Evolutionary conservation across 2,797 vertebrate species (phyloP), one percentile per base, ranked within the genome.

Genomic region (Florisuga fusca): DNA sequence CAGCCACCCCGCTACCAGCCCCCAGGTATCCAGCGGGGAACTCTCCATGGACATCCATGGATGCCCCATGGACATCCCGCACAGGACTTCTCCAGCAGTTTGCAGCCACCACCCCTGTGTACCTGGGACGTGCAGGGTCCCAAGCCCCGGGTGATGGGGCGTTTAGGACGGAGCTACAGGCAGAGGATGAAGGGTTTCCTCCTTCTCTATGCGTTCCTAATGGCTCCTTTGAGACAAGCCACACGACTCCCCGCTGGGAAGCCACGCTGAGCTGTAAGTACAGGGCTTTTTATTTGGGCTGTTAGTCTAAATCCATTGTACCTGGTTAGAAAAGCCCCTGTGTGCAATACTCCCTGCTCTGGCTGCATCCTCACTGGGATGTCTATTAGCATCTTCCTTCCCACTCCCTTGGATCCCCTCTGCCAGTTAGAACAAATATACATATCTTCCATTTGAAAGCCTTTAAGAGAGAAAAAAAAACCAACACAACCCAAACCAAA

Each of bases 251-350:
- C 89, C 10, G 36, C 91, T 64, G 85, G 69, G 91, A 96, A 96
- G 43, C 91, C 91, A 93, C 48, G 3, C 73, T 88, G 85, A 94
- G 85, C 90, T 86, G 94, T 96, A 91, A 96, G 95, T 96, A 95
- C 91, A 91, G 96, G 87, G 83, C 2, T 94, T 94, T 93, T 94
- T 90, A 81, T 96, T 90, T 54, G 87, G 73, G 5, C 73, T 51
- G 62, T 91, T 91, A 84, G 93, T 94, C 83, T 90, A 81, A 86
- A 93, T n/a, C 90, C 77, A 55, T 90, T 84, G 91, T 86, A 93
- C 66, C 85, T 76, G 90, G 33, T 7, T 75, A 80, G 94, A 76
- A 94, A 96, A 91, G 79, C 87, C 94, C 89, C 83, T 10, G n/a
- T 45, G 79, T 90, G 91, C 62, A 58, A 31, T 72, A 89, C 62